phyloP scores from a whole-genome alignment of 2,888 invertebrate genomes.

The Allygus modestus region DNA sequence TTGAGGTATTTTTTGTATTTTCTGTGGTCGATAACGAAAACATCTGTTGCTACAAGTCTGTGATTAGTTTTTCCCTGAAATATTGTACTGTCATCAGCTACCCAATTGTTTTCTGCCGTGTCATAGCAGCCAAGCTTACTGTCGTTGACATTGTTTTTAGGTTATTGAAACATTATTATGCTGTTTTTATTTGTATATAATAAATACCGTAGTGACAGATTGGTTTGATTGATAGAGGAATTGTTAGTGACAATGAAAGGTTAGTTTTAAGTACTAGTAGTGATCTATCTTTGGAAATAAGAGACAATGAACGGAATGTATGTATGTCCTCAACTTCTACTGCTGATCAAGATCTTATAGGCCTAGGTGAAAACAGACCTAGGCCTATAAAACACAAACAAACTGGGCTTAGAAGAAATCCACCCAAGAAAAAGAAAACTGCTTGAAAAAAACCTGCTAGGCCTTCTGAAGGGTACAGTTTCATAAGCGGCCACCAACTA shows the following conservation, averaged over 20 bases:
- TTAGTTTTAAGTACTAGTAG: too few species aligned
- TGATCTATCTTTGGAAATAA: too few species aligned
- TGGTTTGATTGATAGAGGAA: not conserved
- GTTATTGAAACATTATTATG: not conserved
- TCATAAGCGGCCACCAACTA: too few species aligned
- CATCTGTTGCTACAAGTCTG: not conserved
- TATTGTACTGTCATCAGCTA: not conserved
- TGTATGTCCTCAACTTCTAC: too few species aligned
- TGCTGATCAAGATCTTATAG: too few species aligned
- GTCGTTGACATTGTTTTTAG: not conserved
- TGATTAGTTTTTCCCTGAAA: not conserved
- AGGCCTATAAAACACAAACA: too few species aligned
- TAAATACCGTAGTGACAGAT: not conserved
- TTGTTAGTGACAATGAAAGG: not conserved
- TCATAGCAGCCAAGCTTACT: not conserved
- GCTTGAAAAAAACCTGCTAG: too few species aligned
- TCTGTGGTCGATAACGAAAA: not conserved
- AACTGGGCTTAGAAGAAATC: too few species aligned
- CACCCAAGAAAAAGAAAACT: too few species aligned
- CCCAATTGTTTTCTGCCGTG: not conserved
- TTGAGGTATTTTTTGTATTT: not conserved
- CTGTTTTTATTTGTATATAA: not conserved
- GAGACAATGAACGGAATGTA: too few species aligned
- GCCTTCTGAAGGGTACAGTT: too few species aligned
- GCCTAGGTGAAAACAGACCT: too few species aligned